Conservation (phyloP, 2,113 vertebrate genomes). For the Cyrtonyx montezumae region DNA sequence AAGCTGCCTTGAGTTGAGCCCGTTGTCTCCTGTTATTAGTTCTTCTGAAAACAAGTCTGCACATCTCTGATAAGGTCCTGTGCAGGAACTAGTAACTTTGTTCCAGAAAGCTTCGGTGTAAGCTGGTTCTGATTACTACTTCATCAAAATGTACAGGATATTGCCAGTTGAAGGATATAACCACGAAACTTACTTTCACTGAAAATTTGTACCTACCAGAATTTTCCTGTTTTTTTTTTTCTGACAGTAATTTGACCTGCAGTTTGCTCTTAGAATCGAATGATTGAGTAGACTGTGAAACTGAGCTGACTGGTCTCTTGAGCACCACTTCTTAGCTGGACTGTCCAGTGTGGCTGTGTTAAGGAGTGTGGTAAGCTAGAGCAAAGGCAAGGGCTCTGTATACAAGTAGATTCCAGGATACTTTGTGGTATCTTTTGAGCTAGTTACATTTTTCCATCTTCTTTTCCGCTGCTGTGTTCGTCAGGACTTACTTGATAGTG, state of each 20-base stretch:
- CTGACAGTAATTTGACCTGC: not conserved
- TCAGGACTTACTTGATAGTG: not conserved
- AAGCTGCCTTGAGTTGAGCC: not conserved
- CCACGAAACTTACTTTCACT: not conserved
- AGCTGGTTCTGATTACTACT: not conserved
- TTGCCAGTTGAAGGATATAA: not conserved
- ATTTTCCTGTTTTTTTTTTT: not conserved
- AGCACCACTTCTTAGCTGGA: not conserved
- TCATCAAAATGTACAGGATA: not conserved
- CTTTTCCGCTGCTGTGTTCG: not conserved
- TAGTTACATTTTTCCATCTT: not conserved
- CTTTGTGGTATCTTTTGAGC: not conserved
- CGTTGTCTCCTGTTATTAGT: not conserved
- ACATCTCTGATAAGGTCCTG: not conserved
- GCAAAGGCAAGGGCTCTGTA: not conserved
- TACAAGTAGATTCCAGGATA: not conserved
- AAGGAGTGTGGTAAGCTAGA: not conserved
- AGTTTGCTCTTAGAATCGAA: not conserved
- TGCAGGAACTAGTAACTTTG: not conserved
- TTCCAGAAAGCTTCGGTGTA: not conserved
- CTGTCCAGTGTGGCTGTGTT: not conserved
- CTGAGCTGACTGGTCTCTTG: not conserved
- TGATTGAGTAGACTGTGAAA: accelerated
- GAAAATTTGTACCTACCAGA: not conserved
- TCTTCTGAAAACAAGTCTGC: not conserved